These are phyloP conservation scores for Drosophila infuscata DNA, from an alignment of 2,888 invertebrate genomes.

Conservation along the genomic window DNA sequence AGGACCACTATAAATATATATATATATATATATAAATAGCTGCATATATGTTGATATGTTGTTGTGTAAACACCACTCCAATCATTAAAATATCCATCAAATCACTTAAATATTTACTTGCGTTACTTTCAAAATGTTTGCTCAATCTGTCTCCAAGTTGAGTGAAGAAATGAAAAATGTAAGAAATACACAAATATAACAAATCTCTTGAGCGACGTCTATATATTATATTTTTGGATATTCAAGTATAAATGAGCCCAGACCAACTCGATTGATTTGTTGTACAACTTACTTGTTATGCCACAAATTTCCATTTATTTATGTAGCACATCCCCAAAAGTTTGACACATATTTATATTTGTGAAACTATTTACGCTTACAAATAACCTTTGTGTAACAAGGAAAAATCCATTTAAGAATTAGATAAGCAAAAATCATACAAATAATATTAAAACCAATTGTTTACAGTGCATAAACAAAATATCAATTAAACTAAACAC, in stretches of 20 bases:
- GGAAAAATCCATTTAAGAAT: constrained; percentile 19
- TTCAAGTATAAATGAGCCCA: constrained; percentile 80
- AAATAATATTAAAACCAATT: constrained; percentile 18
- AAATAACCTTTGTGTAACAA: constrained; percentile 37
- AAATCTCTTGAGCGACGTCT: constrained; percentile 78
- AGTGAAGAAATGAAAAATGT: constrained; percentile 35
- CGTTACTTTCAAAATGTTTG: constrained; percentile 53
- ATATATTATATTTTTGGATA: constrained; percentile 75
- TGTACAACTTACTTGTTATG: constrained; percentile 35
- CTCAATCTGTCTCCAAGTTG: constrained; percentile 68
- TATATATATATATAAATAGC: constrained; percentile 33
- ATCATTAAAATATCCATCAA: constrained; percentile 1
- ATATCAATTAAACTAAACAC: constrained; percentile 24
- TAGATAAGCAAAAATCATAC: constrained; percentile 10
- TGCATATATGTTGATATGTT: constrained; percentile 40
- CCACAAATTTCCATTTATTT: constrained; percentile 20
- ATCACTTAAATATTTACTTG: constrained; percentile 20
- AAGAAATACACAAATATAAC: constrained; percentile 49
- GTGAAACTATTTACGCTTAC: constrained; percentile 74
- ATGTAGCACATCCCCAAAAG: constrained; percentile 38
- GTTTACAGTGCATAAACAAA: constrained; percentile 17
- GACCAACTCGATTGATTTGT: constrained; percentile 81
- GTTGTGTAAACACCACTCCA: constrained; percentile 19
- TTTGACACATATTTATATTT: constrained; percentile 67
- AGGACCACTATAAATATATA: constrained; percentile 10